Conservation (phyloP, 2,888 invertebrate genomes). For the Spatulosminthurus flaviceps region DNA sequence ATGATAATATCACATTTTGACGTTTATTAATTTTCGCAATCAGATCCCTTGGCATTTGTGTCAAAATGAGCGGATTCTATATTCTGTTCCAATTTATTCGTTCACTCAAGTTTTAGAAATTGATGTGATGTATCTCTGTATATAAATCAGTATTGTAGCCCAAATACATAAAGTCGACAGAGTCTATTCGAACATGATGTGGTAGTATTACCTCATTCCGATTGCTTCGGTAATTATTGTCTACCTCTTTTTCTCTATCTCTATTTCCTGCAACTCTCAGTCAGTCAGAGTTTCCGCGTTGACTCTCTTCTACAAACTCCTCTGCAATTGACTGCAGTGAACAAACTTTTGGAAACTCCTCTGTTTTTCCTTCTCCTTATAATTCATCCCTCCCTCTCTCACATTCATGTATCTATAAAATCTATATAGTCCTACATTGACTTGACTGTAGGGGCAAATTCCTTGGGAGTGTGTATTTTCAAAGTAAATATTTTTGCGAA, state of each 20-base stretch:
- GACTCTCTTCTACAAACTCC: neutral
- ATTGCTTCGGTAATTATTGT: neutral
- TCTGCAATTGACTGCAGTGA: neutral
- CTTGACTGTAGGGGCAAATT: neutral
- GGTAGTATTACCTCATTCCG: neutral
- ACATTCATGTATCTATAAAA: too few species aligned
- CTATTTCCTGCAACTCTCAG: too few species aligned
- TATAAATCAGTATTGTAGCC: neutral
- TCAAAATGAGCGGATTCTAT: neutral
- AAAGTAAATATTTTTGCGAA: neutral
- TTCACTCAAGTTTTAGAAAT: neutral
- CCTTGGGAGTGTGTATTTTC: neutral
- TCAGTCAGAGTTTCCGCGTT: too few species aligned
- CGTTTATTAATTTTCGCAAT: constrained; percentile 10
- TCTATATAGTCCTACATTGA: neutral
- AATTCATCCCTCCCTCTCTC: too few species aligned
- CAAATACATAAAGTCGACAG: constrained; percentile 6
- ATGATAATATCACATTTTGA: neutral
- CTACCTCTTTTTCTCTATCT: neutral
- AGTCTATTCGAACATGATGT: neutral
- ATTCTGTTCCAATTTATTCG: neutral
- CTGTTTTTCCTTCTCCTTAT: neutral
- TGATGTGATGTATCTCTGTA: neutral
- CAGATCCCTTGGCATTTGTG: constrained; percentile 13
- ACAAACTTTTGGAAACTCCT: neutral